phyloP scores from a whole-genome alignment of 2,113 vertebrate species.

The Eclectus roratus region DNA sequence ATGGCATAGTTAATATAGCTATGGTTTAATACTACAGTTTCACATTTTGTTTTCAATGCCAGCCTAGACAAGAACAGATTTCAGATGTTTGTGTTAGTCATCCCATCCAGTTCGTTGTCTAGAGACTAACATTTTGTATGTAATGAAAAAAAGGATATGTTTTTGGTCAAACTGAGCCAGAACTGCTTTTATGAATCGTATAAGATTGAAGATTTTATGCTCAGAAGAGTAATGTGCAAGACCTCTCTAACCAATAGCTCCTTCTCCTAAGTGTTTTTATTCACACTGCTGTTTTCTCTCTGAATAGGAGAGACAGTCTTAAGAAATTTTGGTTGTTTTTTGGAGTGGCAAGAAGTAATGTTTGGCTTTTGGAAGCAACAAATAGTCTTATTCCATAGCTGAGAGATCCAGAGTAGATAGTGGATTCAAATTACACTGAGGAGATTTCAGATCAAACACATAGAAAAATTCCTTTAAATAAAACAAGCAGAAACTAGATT shows the following conservation, averaged over 20 bases:
- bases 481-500: background rate
- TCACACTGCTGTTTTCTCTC: background rate
- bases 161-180: background rate
- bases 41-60: background rate
- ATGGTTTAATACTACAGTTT: background rate
- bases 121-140: background rate
- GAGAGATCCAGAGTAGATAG: background rate
- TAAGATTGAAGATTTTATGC: background rate
- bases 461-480: background rate
- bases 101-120: background rate
- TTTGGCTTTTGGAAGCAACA: background rate
- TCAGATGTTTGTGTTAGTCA: background rate
- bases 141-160: background rate
- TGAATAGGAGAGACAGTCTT: background rate
- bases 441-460: background rate
- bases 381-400: background rate
- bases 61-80: background rate
- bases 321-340: background rate
- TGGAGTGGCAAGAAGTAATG: background rate
- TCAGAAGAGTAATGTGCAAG: background rate
- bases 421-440: background rate
- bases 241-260: background rate
- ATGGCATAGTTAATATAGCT: background rate
- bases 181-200: background rate
- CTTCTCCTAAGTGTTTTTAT: background rate